phyloP scores from a whole-genome alignment of 64 coral and sea anemone species.

The Montipora sp. region DNA sequence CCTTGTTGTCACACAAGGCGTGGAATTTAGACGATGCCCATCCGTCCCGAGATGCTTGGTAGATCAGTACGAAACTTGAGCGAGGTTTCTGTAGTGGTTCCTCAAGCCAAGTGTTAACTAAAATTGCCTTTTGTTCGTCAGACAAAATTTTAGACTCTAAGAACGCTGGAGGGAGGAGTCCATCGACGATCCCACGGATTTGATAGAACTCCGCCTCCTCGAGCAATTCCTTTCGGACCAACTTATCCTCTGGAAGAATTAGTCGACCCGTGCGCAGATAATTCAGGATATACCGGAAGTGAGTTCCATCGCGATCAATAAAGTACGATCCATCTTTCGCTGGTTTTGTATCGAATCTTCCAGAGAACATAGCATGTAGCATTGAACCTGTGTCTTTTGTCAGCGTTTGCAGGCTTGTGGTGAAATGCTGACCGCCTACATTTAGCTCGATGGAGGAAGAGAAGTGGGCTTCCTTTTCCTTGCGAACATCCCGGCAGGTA shows the following conservation, averaged over 20 bases:
- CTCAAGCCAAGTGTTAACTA: background rate
- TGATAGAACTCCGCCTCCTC: constrained; percentile 45
- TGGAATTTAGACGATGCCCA: constrained; percentile 1
- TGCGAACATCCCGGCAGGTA: constrained; percentile 22
- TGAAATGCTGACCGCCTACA: constrained; percentile 27
- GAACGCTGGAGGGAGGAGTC: background rate
- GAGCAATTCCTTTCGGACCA: background rate
- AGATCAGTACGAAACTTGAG: background rate
- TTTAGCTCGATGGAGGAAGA: constrained; percentile 5
- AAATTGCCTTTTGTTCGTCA: background rate
- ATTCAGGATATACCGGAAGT: constrained; percentile 54
- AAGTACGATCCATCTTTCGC: constrained; percentile 25
- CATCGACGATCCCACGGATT: constrained; percentile 20
- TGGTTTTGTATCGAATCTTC: constrained; percentile 7
- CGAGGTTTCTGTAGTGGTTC: background rate
- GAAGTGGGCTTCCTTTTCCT: background rate
- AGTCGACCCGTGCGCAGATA: constrained; percentile 33
- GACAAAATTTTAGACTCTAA: background rate
- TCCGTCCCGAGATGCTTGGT: background rate
- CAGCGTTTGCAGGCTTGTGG: constrained; percentile 36
- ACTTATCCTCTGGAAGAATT: background rate
- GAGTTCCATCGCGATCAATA: constrained; percentile 51
- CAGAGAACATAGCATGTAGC: constrained; percentile 41
- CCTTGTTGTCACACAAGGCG: constrained; percentile 47
- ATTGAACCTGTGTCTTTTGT: constrained; percentile 26